These are phyloP conservation scores for Penaeus chinensis DNA, from an alignment of 1,140 invertebrate genomes.

Conservation along the genomic window DNA sequence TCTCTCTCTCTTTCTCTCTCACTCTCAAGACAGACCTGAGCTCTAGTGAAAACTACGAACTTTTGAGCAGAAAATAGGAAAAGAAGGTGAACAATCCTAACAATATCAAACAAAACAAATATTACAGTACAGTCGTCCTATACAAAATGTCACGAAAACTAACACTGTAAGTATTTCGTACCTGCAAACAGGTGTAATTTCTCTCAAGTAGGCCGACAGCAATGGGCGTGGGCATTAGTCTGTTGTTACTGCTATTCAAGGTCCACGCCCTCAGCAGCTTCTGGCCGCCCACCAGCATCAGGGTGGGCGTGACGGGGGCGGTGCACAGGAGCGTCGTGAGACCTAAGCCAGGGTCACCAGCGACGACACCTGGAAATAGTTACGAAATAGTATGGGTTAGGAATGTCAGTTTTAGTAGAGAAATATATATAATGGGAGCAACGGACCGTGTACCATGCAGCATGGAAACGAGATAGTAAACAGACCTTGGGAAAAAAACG, in stretches of 20 bases:
- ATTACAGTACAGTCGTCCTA: neutral
- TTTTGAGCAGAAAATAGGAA: no score
- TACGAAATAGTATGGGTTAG: neutral
- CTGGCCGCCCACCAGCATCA: conserved; percentile 41
- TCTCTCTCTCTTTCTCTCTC: no score
- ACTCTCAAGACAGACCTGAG: no score
- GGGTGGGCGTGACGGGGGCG: conserved; percentile 47
- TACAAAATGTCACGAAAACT: neutral
- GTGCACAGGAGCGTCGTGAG: conserved; percentile 28
- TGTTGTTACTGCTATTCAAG: conserved; percentile 17
- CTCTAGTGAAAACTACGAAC: no score
- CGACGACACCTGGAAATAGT: conserved; percentile 27
- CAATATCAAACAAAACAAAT: no score
- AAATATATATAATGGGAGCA: no score
- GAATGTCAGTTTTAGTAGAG: no score
- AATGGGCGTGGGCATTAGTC: conserved; percentile 44
- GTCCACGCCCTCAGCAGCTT: conserved; percentile 35
- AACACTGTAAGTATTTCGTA: neutral
- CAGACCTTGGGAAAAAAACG: no score
- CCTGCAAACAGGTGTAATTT: conserved; percentile 48
- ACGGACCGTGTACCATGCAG: no score
- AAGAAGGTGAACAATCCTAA: no score
- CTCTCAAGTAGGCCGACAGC: conserved; percentile 42
- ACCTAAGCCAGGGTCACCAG: conserved; percentile 44
- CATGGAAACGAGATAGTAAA: no score